These are phyloP conservation scores for Zoanthus sociatus DNA, from an alignment of 92 coral and sea anemone genomes.

Conservation along the genomic window DNA sequence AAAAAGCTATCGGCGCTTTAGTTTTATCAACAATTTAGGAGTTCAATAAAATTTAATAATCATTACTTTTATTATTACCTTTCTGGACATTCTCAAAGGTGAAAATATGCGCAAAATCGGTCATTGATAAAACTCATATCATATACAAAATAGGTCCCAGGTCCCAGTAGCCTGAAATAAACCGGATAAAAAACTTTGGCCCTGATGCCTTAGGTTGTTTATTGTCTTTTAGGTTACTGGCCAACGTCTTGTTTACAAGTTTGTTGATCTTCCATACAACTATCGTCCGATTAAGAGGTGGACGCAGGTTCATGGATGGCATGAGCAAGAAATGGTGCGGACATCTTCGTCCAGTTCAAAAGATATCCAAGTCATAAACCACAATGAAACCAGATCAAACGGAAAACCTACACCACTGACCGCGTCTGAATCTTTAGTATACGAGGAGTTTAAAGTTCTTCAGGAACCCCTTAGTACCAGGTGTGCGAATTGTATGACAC, in stretches of 20 bases:
- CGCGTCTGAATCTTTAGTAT: conserved; percentile 6
- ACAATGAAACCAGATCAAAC: neutral
- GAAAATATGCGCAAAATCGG: too few species aligned
- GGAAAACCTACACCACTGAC: conserved; percentile 8
- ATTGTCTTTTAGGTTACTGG: conserved; percentile 80
- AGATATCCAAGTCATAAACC: conserved; percentile 7
- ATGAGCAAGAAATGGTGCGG: neutral
- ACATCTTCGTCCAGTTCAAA: neutral
- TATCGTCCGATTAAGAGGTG: conserved; percentile 84
- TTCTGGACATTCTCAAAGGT: too few species aligned
- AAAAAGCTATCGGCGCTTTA: too few species aligned
- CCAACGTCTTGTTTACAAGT: conserved; percentile 96
- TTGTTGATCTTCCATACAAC: conserved; percentile 92
- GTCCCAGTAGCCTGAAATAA: too few species aligned
- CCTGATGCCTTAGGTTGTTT: too few species aligned
- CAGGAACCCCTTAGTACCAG: conserved; percentile 76
- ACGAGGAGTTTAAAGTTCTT: conserved; percentile 63
- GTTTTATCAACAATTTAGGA: too few species aligned
- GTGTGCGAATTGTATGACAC: conserved; percentile 58
- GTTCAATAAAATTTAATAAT: too few species aligned
- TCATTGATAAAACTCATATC: too few species aligned
- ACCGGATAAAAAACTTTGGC: neutral
- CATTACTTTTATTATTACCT: too few species aligned
- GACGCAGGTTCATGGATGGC: neutral
- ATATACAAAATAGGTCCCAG: too few species aligned